Conservation (phyloP, 2,113 vertebrate species). For the Empidonax alnorum region DNA sequence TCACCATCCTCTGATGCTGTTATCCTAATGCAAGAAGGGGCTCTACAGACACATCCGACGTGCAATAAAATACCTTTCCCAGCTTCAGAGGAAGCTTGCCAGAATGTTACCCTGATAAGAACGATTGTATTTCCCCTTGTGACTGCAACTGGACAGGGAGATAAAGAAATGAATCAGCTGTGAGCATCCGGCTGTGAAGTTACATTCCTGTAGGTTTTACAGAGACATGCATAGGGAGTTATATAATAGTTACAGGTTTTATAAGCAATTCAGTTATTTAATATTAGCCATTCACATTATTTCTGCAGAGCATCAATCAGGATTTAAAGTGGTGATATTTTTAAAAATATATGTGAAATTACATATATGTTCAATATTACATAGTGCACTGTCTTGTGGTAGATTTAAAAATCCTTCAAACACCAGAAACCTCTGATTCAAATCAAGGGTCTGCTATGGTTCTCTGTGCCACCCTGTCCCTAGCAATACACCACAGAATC, state of each 20-base stretch:
- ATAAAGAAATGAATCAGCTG: conserved; percentile 9
- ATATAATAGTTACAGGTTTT: not conserved
- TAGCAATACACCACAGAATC: not conserved
- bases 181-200: not conserved
- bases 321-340: not conserved
- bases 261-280: not conserved
- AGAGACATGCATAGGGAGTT: not conserved
- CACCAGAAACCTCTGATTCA: not conserved
- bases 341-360: not conserved
- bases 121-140: not conserved
- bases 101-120: not conserved
- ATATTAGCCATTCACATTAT: not conserved
- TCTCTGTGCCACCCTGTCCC: not conserved
- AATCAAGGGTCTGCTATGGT: not conserved
- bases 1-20: not conserved
- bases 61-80: not conserved
- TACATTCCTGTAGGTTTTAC: not conserved
- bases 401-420: not conserved
- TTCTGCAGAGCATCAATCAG: not conserved
- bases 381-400: not conserved
- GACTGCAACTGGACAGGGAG: not conserved
- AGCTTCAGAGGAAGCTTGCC: not conserved
- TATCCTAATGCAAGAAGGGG: not conserved
- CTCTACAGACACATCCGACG: not conserved
- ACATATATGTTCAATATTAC: not conserved